Evolutionary conservation across 1,140 invertebrate species (phyloP), one percentile per base, ranked within the genome.

Genomic region (Rhagoletis zephyria): DNA sequence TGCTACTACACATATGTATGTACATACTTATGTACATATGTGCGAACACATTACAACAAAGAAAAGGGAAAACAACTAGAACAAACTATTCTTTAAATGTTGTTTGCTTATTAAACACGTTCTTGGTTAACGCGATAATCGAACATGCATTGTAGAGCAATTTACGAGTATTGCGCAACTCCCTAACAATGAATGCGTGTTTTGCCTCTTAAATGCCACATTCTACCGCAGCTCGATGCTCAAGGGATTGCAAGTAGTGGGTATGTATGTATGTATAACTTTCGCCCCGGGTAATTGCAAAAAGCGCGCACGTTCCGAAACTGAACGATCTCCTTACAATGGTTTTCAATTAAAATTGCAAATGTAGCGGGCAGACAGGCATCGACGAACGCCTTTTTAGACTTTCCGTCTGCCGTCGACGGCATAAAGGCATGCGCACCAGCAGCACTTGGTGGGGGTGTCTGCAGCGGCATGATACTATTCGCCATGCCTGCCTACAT

Each of bases 301-400:
- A 81, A 81, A 19, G 16, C 74, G 74, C 74, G 16, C 74, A 81
- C 74, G 74, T 81, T 81, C 51, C 48, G 45, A 56, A 12, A 10
- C 7, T 42, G 48, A 81, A 56, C 45, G 45, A 56, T 56, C 19
- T 42, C 4, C 74, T 81, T 81, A 56, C 74, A 81, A 81, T 51
- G 74, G 48, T 81, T 81, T 81, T 81, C 51, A 81, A 81, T 81
- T 81, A 81, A 81, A 81, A 81, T 81, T 56, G 74, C 74, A 81
- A 81, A 81, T 81, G 74, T 81, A 81, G 56, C 48, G 16, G 61
- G 6, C 64, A 59, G 70, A 51, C 70, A 77, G 48, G 74, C 74
- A 81, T 45, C 67, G 19, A n/a, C 74, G 30, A 51, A 81, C 74
- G 74, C 74, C 74, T 51, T 30, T 9, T 19, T 19, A 10, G 74